phyloP scores from a whole-genome alignment of 2,888 invertebrate genomes.

The Drosophila incognita region DNA sequence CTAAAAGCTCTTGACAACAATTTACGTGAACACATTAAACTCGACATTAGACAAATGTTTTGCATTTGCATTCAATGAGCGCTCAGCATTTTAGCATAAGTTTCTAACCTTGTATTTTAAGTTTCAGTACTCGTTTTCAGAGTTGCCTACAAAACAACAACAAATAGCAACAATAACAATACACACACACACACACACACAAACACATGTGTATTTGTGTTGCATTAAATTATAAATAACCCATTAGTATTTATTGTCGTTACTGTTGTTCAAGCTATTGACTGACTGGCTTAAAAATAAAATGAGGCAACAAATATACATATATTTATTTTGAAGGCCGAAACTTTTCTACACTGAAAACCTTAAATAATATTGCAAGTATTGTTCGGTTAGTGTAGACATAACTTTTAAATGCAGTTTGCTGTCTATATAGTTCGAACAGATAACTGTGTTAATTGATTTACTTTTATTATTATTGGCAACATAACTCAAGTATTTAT shows the following conservation, averaged over 20 bases:
- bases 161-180: neutral
- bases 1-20: constrained; percentile 35
- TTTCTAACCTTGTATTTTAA: constrained; percentile 41
- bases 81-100: constrained; percentile 4
- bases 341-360: constrained; percentile 9
- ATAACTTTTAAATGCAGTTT: neutral
- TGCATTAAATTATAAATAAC: constrained; percentile 45
- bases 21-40: constrained; percentile 45
- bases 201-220: constrained; percentile 10
- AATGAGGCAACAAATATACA: constrained; percentile 24
- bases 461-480: neutral
- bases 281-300: constrained; percentile 16
- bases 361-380: constrained; percentile 11
- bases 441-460: neutral
- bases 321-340: constrained; percentile 8
- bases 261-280: constrained; percentile 19
- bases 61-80: constrained; percentile 54
- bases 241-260: constrained; percentile 37
- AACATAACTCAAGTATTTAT: neutral
- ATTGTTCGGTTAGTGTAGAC: neutral
- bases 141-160: constrained; percentile 8
- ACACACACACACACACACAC: neutral
- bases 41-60: constrained; percentile 48
- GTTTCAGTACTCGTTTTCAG: constrained; percentile 17
- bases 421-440: neutral